A percentile compares a stretch with the other conserved stretches of the same genome.
Evolutionary conservation across 1,140 invertebrate genomes (phyloP).

Genomic region (Drosophila kanapiae): DNA sequence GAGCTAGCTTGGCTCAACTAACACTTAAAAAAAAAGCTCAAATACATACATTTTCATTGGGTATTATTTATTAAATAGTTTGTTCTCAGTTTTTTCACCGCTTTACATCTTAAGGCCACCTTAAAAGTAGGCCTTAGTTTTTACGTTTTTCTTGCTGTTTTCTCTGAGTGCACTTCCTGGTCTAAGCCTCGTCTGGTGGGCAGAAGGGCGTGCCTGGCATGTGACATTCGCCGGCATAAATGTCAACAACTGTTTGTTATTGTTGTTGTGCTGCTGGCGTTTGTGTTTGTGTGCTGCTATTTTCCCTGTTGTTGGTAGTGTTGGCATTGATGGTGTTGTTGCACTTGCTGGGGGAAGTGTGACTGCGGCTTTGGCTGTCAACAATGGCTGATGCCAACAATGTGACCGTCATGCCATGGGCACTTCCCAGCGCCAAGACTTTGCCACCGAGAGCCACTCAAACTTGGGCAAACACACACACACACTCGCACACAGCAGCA

Average conservation of each 20-base stretch:
- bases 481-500: background rate
- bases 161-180: slow-evolving; percentile 6
- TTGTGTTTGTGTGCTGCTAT: slow-evolving; percentile 25
- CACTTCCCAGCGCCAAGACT: slow-evolving; percentile 61
- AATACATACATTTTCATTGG: background rate
- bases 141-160: background rate
- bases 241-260: slow-evolving; percentile 73
- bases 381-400: slow-evolving; percentile 73
- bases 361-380: slow-evolving; percentile 74
- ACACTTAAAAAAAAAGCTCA: background rate
- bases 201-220: slow-evolving; percentile 57
- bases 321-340: slow-evolving; percentile 24
- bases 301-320: slow-evolving; percentile 32
- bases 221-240: slow-evolving; percentile 79
- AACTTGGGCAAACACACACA: slow-evolving; percentile 44
- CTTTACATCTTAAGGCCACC: background rate
- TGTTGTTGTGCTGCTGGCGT: slow-evolving; percentile 40
- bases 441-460: slow-evolving; percentile 67
- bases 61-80: background rate
- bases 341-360: slow-evolving; percentile 51
- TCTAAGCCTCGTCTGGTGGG: slow-evolving; percentile 43
- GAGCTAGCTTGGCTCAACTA: background rate
- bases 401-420: slow-evolving; percentile 64
- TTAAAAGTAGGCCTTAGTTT: background rate
- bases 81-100: background rate